Conservation (phyloP, 1,140 invertebrate species). For the Drosophila kanapiae region DNA sequence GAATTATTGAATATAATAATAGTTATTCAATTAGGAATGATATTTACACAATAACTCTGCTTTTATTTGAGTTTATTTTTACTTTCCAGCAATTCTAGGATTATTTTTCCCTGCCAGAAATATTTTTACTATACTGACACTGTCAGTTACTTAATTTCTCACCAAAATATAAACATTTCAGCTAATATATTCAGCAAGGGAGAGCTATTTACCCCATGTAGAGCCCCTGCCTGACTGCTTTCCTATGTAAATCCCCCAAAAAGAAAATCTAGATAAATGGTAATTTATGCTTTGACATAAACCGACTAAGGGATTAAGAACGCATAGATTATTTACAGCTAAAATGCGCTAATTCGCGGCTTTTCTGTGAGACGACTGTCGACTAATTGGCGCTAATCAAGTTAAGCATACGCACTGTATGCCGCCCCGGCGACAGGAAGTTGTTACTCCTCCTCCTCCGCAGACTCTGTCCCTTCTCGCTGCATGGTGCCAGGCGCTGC, state of each 20-base stretch:
- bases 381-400: conserved; percentile 78
- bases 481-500: conserved; percentile 21
- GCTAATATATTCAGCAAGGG: neutral
- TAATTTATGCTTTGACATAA: conserved; percentile 32
- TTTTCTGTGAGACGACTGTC: conserved; percentile 36
- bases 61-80: too few species aligned
- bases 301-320: conserved; percentile 33
- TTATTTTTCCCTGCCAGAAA: rapidly evolving
- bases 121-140: neutral
- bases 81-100: neutral
- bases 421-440: conserved; percentile 33
- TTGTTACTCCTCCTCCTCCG: conserved; percentile 5
- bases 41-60: too few species aligned
- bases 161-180: neutral
- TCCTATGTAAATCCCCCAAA: neutral
- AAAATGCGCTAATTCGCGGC: conserved; percentile 65
- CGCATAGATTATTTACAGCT: conserved; percentile 35
- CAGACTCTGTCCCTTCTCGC: neutral
- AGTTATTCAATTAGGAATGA: neutral
- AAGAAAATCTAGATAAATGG: conserved; percentile 8
- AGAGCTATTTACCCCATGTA: neutral
- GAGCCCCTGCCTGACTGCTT: too few species aligned
- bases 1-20: neutral
- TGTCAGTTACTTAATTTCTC: neutral
- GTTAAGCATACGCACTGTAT: conserved; percentile 74